A percentile compares a stretch with the other conserved stretches of the same genome.
phyloP scores from a whole-genome alignment of 1,140 invertebrate genomes.

The Drosophila pruinosa region DNA sequence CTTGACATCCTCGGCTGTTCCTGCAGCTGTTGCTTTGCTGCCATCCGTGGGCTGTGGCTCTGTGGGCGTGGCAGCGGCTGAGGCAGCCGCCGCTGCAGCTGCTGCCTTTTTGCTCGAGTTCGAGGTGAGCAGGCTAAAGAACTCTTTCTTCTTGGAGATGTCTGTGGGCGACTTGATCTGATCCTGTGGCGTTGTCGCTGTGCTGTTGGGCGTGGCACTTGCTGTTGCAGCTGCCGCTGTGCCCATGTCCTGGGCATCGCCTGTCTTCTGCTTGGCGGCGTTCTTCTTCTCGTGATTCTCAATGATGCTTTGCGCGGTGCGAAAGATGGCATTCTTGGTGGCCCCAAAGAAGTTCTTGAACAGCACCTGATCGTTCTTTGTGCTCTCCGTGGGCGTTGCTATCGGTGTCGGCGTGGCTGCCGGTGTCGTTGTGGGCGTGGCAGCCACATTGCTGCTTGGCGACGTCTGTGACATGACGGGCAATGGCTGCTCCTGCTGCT shows the following conservation, averaged over 20 bases:
- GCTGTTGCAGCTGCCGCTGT: not conserved
- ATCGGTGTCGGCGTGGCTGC: conserved; percentile 48
- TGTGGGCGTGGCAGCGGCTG: conserved; percentile 44
- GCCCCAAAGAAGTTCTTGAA: conserved; percentile 82
- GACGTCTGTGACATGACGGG: conserved; percentile 2
- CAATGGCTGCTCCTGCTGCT: not conserved
- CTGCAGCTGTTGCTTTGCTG: not conserved
- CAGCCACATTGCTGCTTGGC: not conserved
- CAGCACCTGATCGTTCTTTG: conserved; percentile 73
- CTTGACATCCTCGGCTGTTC: conserved; percentile 20
- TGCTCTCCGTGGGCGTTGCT: conserved; percentile 62
- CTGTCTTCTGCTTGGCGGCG: conserved; percentile 74
- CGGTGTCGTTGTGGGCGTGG: conserved; percentile 37
- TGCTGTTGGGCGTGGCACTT: conserved; percentile 12
- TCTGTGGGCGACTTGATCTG: conserved; percentile 77
- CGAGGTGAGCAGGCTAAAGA: conserved; percentile 74
- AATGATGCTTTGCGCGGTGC: conserved; percentile 82
- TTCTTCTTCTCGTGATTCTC: conserved; percentile 83
- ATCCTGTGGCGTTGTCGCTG: conserved; percentile 36
- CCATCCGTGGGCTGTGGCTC: not conserved
- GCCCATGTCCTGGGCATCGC: conserved; percentile 40
- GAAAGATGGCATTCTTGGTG: conserved; percentile 82
- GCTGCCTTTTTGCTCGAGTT: conserved; percentile 77
- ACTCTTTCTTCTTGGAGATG: conserved; percentile 81
- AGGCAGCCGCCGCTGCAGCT: conserved; percentile 62